phyloP scores from a whole-genome alignment of 2,888 invertebrate genomes.

The Pachliopta kotzebuea region DNA sequence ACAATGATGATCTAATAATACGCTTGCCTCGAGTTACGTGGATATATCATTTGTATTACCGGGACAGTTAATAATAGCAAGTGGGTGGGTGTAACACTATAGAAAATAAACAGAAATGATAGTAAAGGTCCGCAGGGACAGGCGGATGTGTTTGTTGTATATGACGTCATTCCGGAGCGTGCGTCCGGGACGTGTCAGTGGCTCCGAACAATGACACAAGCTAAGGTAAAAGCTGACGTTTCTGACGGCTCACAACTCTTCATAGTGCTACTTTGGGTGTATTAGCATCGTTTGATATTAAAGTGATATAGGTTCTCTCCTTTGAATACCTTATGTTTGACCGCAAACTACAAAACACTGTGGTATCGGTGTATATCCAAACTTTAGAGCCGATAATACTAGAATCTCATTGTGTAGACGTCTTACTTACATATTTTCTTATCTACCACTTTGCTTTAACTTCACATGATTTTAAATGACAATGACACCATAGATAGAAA shows the following conservation, averaged over 20 bases:
- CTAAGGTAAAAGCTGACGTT: conserved; percentile 25
- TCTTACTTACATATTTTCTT: too few species aligned
- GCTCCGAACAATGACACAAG: conserved; percentile 23
- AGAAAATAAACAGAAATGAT: conserved; percentile 14
- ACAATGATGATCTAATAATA: conserved; percentile 5
- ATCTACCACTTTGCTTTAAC: too few species aligned
- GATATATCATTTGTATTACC: neutral
- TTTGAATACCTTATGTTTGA: neutral
- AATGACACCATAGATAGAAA: too few species aligned
- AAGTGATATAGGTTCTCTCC: neutral
- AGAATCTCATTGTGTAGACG: too few species aligned
- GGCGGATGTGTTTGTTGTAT: conserved; percentile 27
- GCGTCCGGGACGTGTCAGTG: conserved; percentile 28
- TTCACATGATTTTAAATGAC: too few species aligned
- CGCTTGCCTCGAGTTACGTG: neutral
- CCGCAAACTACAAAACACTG: neutral
- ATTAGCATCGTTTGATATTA: conserved; percentile 2
- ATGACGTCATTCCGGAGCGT: conserved; percentile 28
- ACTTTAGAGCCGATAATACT: too few species aligned
- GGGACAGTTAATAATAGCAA: neutral
- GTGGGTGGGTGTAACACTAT: neutral
- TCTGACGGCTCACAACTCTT: conserved; percentile 4
- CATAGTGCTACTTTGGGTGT: conserved; percentile 7
- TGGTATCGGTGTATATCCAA: neutral
- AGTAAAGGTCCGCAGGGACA: conserved; percentile 24